Base-by-base conservation (phyloP, 2,888 invertebrate species). In the Heliconius hortense region DNA sequence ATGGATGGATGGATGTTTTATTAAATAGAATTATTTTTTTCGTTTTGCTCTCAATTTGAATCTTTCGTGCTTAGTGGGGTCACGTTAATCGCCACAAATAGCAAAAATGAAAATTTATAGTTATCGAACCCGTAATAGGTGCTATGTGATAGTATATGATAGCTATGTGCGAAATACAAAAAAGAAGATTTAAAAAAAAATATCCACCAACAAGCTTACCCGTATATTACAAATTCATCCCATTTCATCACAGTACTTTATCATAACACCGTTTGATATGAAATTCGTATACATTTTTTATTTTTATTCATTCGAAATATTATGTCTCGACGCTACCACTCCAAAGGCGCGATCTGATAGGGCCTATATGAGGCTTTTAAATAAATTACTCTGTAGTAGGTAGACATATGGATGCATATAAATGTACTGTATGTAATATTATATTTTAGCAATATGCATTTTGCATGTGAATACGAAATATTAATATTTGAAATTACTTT, bases 341-440 rank as follows among this genome's bases (percentile, higher is more conserved):
- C 31, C 56, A 56, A 24, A 43, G 26, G 71, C 71, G 39, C 60
- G 60, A 43, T 60, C 71, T 60, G 60, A 71, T 71, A 60, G 60
- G 60, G 71, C 59, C 59, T 60, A 60, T 59, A 35, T 71, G 71
- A 71, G 59, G 71, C 71, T 71, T 71, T 71, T 39, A 71, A 60
- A 59, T 60, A 71, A 71, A 71, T 71, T 71, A 71, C 71, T 60
- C 24, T 35, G 18, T 59, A 8, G n/a, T 56, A n/a, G 21, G 56
- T 4, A n/a, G n/a, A 56, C 56, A n/a, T 56, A n/a, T 56, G 56
- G 3, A 48, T 48, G 21, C 35, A 70, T 35, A 13, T 35, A 24
- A 35, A 59, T 26, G 24, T 24, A 70, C 24, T 31, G 21, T 39
- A 39, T 59, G 24, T 59, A 13, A n/a, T 39, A 24, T 35, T 18